Evolutionary conservation across 2,888 invertebrate genomes (phyloP), one percentile per base, ranked within the genome.

Genomic region (Chrysomela aeneicollis): DNA sequence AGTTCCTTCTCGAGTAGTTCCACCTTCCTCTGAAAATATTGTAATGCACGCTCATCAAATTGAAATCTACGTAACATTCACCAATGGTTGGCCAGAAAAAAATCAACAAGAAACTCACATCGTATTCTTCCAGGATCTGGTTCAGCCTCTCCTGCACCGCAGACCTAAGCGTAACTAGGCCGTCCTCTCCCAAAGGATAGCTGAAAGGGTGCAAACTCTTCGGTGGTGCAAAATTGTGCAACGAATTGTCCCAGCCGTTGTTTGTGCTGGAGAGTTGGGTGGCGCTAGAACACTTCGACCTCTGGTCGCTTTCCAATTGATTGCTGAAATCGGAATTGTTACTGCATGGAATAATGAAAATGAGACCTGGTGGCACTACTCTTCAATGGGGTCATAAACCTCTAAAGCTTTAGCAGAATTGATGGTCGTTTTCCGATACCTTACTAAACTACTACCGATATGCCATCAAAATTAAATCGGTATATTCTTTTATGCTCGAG

Each of bases 81-180:
- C n/a, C n/a, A n/a, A n/a, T n/a, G n/a, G n/a, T n/a, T n/a, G n/a
- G n/a, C n/a, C n/a, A n/a, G n/a, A n/a, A n/a, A n/a, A n/a, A n/a
- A n/a, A n/a, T n/a, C 6, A 26, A 26, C 17, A 30, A 42, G 9
- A 35, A 35, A 65, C 66, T 69, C 78, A 93, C 94, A 88, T 89
- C 90, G 79, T 93, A 90, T 72, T 92, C 91, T 63, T 90, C 86
- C 74, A 93, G 90, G 77, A 96, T 91, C 82, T 94, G 92, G 79
- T 91, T 90, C 76, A 96, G 86, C 70, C 95, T 84, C 69, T 88
- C 88, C 82, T 93, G 93, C 70, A 91, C 85, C 67, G 91, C 89
- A 78, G 91, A 91, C 69, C 86, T 85, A 65, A 90, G 86, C 47
- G 90, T 88, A 66, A 91, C 87, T 77, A 94, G 84, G 50, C 94